These are phyloP conservation scores for Drosophila orena DNA, from an alignment of 1,140 invertebrate genomes.

Conservation along the genomic window DNA sequence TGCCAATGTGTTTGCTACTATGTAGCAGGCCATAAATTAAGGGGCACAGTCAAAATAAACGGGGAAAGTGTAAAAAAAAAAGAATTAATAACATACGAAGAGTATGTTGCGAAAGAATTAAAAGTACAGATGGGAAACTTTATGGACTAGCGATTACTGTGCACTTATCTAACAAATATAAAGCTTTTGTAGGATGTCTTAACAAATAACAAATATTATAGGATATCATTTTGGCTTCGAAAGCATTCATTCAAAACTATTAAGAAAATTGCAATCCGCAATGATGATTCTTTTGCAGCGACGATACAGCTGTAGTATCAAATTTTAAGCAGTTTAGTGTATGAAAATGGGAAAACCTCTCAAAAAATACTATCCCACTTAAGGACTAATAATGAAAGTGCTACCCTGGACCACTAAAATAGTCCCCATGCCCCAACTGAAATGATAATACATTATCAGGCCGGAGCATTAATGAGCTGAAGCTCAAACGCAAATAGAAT, in stretches of 20 bases:
- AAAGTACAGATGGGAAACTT: constrained; percentile 22
- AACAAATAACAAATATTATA: too few species aligned
- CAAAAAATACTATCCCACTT: neutral
- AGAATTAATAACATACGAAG: constrained; percentile 66
- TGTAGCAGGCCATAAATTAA: constrained; percentile 75
- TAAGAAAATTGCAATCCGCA: too few species aligned
- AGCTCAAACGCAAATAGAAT: constrained; percentile 44
- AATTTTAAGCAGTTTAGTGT: too few species aligned
- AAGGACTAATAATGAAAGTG: constrained; percentile 17
- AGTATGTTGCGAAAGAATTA: constrained; percentile 25
- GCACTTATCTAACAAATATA: too few species aligned
- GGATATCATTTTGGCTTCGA: neutral
- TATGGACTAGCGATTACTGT: constrained; percentile 5
- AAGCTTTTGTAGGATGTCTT: too few species aligned
- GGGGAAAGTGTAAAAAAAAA: constrained; percentile 31
- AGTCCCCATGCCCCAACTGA: constrained; percentile 17
- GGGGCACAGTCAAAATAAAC: constrained; percentile 50
- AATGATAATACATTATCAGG: constrained; percentile 70
- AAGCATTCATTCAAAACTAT: too few species aligned
- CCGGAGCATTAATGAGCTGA: constrained; percentile 67
- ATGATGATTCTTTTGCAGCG: too few species aligned
- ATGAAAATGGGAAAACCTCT: neutral
- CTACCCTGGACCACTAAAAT: constrained; percentile 33
- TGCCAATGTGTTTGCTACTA: constrained; percentile 78
- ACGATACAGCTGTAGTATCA: too few species aligned